Evolutionary conservation across 2,797 vertebrate genomes (phyloP), one percentile per base, ranked within the genome.

Genomic region (Liparis tanakae): DNA sequence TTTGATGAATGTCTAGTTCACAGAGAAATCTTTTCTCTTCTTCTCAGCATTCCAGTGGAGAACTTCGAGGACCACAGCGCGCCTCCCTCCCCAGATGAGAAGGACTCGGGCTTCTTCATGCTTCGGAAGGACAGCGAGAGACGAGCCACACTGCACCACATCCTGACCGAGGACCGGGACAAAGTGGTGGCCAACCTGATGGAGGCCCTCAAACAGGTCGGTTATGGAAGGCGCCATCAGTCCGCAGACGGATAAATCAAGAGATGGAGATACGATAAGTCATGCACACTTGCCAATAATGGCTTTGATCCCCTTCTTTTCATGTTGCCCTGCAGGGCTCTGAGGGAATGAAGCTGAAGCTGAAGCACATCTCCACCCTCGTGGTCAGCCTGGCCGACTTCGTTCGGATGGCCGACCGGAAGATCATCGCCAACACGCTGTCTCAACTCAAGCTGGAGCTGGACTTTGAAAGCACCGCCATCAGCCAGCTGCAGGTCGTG

Each of bases 61-160:
- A 97, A 98, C 87, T 99, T 99, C 70, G 98, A 99, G 85, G 98
- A 99, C 88, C 98, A 99, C 92, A 99, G 98, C 7, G 98, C 98
- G 0, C 98, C 98, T 2, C 98, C 98, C 0, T 99, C 98, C 57
- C 98, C 98, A 0, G 98, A 99, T 84, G 98, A 99, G 85, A 98
- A 98, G 75, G 98, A 99, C 72, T 94, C 98, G 0, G 98, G 98
- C 0, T 98, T 99, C 93, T 99, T 99, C 64, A 95, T 99, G 96
- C 92, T 99, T 60, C 95, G 95, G 72, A 99, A 99, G 75, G 98
- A 99, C 87, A 99, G 98, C 34, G 98, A 99, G 84, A 92, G 98
- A 69, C 95, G 98, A 85, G 97, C 97, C 60, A 99, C 98, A 0
- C 95, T 99, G 55, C 97, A 99, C 80, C 95, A 93, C 63, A 98